A percentile compares a stretch with the other conserved stretches of the same genome.
Conservation (phyloP, 2,888 invertebrate species). For the Ligdia adustata region DNA sequence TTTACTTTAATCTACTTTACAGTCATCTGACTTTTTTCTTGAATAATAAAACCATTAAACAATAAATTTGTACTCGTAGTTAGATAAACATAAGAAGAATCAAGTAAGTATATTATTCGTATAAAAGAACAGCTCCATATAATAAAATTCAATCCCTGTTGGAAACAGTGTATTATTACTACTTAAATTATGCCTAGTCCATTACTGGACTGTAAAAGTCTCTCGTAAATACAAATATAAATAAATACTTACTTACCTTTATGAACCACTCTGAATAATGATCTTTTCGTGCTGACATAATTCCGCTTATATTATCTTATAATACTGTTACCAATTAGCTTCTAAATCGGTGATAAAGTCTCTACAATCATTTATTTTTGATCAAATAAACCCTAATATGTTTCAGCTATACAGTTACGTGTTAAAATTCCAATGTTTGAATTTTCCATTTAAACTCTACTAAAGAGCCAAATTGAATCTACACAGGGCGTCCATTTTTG, state of each 20-base stretch:
- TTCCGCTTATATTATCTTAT: not conserved
- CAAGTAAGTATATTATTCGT: too few relatives aligned
- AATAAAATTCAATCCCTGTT: too few relatives aligned
- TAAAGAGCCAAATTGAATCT: constrained; percentile 7
- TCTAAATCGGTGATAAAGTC: not conserved
- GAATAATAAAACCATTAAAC: too few relatives aligned
- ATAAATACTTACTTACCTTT: too few relatives aligned
- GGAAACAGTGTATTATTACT: not conserved
- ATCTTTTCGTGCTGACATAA: constrained; percentile 1
- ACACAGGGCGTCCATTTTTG: constrained; percentile 12
- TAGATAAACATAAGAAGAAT: too few relatives aligned
- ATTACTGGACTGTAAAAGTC: too few relatives aligned
- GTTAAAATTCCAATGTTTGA: constrained; percentile 9
- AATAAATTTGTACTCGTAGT: too few relatives aligned
- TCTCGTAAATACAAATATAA: not conserved
- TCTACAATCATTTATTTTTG: constrained; percentile 2
- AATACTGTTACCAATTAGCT: not conserved
- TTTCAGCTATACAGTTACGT: not conserved
- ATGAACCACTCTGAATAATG: too few relatives aligned
- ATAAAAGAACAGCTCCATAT: too few relatives aligned
- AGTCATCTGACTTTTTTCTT: too few relatives aligned
- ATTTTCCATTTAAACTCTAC: not conserved
- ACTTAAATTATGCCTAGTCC: not conserved
- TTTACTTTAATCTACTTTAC: too few relatives aligned
- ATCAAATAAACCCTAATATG: not conserved